phyloP scores from a whole-genome alignment of 2,113 vertebrate species.

The Chionis minor region DNA sequence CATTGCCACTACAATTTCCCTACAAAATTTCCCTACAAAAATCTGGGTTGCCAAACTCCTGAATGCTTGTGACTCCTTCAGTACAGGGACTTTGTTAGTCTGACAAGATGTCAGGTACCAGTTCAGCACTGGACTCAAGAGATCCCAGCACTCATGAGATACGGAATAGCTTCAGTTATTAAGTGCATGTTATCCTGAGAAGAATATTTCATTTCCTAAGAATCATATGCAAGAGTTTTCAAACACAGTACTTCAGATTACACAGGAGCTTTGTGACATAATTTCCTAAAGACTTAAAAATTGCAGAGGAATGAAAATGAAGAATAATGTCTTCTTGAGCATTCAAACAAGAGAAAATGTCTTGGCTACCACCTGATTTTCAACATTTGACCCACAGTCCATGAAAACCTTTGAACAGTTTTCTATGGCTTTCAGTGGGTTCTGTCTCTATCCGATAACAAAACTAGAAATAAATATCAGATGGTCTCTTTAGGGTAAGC shows the following conservation, averaged over 20 bases:
- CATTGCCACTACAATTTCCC: neutral
- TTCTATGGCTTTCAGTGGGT: neutral
- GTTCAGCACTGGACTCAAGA: neutral
- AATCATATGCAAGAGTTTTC: neutral
- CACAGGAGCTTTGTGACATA: neutral
- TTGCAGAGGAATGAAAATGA: neutral
- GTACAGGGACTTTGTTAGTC: neutral
- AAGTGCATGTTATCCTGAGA: neutral
- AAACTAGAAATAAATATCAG: neutral
- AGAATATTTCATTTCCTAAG: neutral
- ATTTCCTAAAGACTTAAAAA: neutral
- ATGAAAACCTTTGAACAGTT: neutral
- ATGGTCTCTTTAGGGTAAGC: neutral
- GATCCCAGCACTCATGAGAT: neutral
- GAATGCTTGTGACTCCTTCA: neutral
- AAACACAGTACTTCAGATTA: neutral
- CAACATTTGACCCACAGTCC: neutral
- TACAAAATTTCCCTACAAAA: neutral
- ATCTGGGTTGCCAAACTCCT: neutral
- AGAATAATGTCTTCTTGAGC: neutral
- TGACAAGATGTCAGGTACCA: neutral
- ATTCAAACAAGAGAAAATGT: neutral
- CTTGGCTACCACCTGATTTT: neutral
- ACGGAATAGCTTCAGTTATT: neutral
- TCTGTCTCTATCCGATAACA: neutral